Base-by-base conservation (phyloP, 1,140 invertebrate genomes). In the Cyclina sinensis region DNA sequence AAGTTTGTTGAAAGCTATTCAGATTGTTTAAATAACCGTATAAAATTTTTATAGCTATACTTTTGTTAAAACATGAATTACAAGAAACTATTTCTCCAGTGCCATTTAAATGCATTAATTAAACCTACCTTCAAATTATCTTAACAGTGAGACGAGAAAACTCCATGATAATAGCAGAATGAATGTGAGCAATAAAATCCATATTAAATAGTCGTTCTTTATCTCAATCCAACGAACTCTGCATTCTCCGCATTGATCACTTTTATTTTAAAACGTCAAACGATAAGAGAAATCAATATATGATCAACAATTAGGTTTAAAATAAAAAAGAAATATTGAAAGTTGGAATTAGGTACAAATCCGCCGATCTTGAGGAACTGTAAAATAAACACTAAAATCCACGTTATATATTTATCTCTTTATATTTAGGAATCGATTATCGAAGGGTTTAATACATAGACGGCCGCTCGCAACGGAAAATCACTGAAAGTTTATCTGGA, bases 261-360 rank as follows among this genome's bases (percentile, higher is more conserved):
- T 70, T 39, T 70, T 70, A 70, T 30, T 70, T 70, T 70, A 30
- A n/a, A 37, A 4, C 9, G 65, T 37, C 65, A 4, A 18, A 4
- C 9, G 65, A 70, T 70, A 70, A 70, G 65, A 21, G 16, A 70
- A 39, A 70, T 70, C 65, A 39, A 70, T 70, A 70, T 27, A 27
- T 39, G 65, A 70, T 70, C 65, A 70, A n/a, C 18, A 70, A 37
- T 70, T 37, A 70, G 65, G 35, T 39, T 37, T 70, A 70, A 70
- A 70, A 37, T n/a, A n/a, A 70, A 37, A 35, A 27, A 14, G 65
- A 39, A 39, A 37, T 70, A 39, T 70, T 70, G 30, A 70, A 37
- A 35, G 32, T 37, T 70, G 65, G 65, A 70, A 70, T 70, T 70
- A 70, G 16, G 21, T 21, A 70, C 32, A 70, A 70, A 70, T 70